Evolutionary conservation across 1,140 invertebrate species (phyloP).

Genomic region (Zaprionus ornatus): DNA sequence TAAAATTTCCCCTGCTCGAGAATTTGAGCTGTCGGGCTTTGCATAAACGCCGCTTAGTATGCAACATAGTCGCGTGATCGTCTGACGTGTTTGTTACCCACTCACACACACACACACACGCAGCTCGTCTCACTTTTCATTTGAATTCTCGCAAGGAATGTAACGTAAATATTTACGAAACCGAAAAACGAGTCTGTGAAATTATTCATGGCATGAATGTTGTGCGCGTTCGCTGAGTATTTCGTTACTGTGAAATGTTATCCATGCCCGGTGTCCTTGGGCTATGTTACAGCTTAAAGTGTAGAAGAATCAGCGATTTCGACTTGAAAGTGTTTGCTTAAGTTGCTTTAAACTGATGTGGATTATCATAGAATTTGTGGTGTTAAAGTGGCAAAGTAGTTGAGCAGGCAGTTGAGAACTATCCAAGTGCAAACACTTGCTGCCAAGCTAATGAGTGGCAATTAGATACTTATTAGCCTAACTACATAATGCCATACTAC

Average conservation of each 20-base stretch:
- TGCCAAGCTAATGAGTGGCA: background rate
- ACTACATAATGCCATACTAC: background rate
- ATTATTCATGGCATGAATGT: conserved; percentile 34
- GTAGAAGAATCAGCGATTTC: background rate
- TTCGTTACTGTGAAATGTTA: conserved; percentile 24
- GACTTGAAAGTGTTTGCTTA: background rate
- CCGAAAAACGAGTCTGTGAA: conserved; percentile 7
- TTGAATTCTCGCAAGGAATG: conserved; percentile 6
- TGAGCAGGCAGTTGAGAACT: background rate
- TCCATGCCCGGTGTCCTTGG: background rate
- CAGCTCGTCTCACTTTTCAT: background rate
- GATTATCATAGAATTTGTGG: background rate
- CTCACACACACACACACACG: background rate
- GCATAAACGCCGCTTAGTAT: conserved; percentile 21
- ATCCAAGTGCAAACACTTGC: background rate
- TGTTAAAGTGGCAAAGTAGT: background rate
- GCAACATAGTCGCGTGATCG: conserved; percentile 23
- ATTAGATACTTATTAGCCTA: background rate
- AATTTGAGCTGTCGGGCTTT: conserved; percentile 5
- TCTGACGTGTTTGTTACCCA: conserved; percentile 27
- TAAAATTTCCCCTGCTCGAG: conserved; percentile 44
- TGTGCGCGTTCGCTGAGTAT: conserved; percentile 9
- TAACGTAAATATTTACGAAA: conserved; percentile 20
- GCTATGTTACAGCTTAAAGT: conserved; percentile 4
- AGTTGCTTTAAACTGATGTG: background rate